These are phyloP conservation scores for Euschistus heros DNA, from an alignment of 1,140 invertebrate species.

Conservation along the genomic window DNA sequence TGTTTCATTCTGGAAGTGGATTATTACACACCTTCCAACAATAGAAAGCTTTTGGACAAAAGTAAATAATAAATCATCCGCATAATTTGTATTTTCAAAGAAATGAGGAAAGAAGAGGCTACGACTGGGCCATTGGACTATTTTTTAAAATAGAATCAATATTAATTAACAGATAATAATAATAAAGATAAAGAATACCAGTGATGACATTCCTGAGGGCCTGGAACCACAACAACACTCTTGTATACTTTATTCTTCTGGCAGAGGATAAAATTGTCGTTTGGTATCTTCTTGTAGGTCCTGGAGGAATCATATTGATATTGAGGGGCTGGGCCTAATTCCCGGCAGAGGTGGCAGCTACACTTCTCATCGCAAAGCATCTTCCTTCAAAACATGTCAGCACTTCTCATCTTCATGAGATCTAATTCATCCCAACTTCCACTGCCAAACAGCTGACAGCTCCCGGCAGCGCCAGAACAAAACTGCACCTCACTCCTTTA, in stretches of 20 bases:
- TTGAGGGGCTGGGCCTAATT: slow-evolving; percentile 38
- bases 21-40: too few species aligned
- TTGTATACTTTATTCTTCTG: slow-evolving; percentile 35
- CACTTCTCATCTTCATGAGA: slow-evolving; percentile 19
- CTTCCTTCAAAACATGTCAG: slow-evolving; percentile 30
- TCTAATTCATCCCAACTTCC: slow-evolving; percentile 26
- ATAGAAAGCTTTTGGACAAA: too few species aligned
- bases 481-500: neutral
- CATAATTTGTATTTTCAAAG: too few species aligned
- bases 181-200: neutral
- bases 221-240: slow-evolving; percentile 27
- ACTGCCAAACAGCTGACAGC: neutral
- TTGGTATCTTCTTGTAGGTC: neutral
- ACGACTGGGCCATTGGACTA: too few species aligned
- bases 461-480: slow-evolving; percentile 15
- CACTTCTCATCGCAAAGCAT: slow-evolving; percentile 44
- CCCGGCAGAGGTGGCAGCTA: slow-evolving; percentile 46
- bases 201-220: slow-evolving; percentile 15
- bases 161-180: too few species aligned
- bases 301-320: slow-evolving; percentile 28
- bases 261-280: slow-evolving; percentile 45
- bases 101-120: too few species aligned
- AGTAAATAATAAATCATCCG: too few species aligned
- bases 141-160: too few species aligned
- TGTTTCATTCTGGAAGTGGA: too few species aligned